These are phyloP conservation scores for Myodes glareolus DNA, from an alignment of 2,113 vertebrate species.

Conservation along the genomic window DNA sequence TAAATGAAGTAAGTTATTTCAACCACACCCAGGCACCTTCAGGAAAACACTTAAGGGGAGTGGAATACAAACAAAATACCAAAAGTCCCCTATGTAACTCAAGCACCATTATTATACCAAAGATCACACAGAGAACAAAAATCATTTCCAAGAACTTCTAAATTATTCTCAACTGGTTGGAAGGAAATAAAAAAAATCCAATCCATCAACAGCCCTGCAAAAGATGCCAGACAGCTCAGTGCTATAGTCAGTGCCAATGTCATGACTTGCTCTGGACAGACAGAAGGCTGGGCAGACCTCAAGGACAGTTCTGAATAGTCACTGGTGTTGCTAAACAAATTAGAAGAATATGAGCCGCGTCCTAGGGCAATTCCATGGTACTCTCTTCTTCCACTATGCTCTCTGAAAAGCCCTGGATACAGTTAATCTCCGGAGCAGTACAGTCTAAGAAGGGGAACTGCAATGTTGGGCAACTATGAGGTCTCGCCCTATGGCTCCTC, in stretches of 20 bases:
- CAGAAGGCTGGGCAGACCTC: neutral
- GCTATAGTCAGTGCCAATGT: neutral
- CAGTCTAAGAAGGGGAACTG: accelerated
- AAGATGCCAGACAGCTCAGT: neutral
- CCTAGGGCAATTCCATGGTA: neutral
- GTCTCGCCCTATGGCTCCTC: accelerated
- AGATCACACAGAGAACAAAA: neutral
- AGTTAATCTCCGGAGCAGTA: neutral
- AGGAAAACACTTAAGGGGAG: neutral
- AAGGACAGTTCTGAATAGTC: neutral
- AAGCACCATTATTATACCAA: slow-evolving; percentile 1
- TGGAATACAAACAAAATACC: neutral
- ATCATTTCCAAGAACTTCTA: slow-evolving; percentile 52
- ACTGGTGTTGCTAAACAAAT: neutral
- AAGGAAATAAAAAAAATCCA: slow-evolving; percentile 46
- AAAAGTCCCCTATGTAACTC: slow-evolving; percentile 7
- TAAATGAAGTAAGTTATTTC: neutral
- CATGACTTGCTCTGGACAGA: neutral
- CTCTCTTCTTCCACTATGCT: neutral
- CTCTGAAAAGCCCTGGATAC: neutral
- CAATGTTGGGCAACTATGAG: neutral
- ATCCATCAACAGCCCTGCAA: neutral
- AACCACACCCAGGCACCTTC: neutral
- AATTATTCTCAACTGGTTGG: slow-evolving; percentile 10
- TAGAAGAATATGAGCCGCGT: neutral